phyloP scores from a whole-genome alignment of 2,888 invertebrate genomes.

The Eucera pruinosa region DNA sequence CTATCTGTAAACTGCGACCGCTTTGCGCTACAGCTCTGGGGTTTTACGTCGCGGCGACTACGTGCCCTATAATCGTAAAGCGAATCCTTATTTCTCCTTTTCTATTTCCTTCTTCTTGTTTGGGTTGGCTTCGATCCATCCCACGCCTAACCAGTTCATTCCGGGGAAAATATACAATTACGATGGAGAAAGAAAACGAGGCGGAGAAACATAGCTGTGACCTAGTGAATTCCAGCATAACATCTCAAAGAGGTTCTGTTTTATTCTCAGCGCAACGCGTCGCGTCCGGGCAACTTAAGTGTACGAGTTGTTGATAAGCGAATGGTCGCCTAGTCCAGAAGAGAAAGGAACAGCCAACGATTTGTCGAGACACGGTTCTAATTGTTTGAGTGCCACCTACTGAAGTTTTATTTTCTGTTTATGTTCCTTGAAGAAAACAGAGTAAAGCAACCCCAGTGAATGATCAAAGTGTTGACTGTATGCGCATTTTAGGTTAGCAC shows the following conservation, averaged over 20 bases:
- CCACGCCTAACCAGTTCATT: not conserved
- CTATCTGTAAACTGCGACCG: conserved; percentile 70
- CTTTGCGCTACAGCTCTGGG: conserved; percentile 65
- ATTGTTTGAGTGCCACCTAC: conserved; percentile 25
- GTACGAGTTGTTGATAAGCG: conserved; percentile 34
- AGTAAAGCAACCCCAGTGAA: too few species aligned
- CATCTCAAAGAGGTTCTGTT: conserved; percentile 21
- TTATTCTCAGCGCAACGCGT: conserved; percentile 24
- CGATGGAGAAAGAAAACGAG: conserved; percentile 12
- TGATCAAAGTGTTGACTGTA: too few species aligned
- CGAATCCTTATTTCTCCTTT: conserved; percentile 58
- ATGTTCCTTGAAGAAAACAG: too few species aligned
- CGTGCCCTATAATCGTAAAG: conserved; percentile 68
- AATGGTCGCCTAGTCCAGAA: conserved; percentile 2
- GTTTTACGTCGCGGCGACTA: conserved; percentile 64
- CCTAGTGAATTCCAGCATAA: conserved; percentile 38
- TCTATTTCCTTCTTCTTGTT: conserved; percentile 2
- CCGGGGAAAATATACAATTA: conserved; percentile 33
- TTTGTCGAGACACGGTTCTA: conserved; percentile 2
- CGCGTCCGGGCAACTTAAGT: too few species aligned
- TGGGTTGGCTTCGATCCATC: conserved; percentile 7
- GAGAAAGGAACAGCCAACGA: not conserved
- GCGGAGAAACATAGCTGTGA: conserved; percentile 29
- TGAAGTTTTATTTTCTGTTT: too few species aligned
- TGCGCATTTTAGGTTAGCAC: too few species aligned